Evolutionary conservation across 2,113 vertebrate genomes (phyloP), one percentile per base, ranked within the genome.

Genomic region (Peromyscus maniculatus): DNA sequence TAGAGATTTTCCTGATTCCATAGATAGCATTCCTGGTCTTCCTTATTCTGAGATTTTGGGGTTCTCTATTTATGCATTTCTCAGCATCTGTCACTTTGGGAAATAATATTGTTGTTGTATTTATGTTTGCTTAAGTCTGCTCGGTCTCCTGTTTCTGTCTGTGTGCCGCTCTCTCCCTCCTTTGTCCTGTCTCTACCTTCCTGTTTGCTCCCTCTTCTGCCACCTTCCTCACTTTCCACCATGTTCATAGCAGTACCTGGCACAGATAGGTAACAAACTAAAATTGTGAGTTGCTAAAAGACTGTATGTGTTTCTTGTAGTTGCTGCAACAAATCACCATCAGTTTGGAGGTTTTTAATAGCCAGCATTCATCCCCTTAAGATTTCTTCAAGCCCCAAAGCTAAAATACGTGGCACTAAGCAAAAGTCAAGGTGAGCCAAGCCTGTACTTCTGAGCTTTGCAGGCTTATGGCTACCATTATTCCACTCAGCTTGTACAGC

Each of bases 131-230:
- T n/a, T 67, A 43, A n/a, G 49, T 12, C 55, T 69, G 2, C 9
- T 74, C 11, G 74, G 55, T n/a, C 62, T 92, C 59, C 66, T 80
- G 39, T 12, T 55, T 49, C 49, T 93, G 2, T 72, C 49, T 9
- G 71, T 4, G n/a, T 17, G 7, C 7, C 24, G 17, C 13, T 15
- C 24, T 31, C 57, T 7, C 31, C 3, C 11, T 19, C 15, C 7
- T 9, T 43, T 24, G 21, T 11, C 5, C 5, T 77, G 7, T 33
- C 24, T 49, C 11, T 43, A 1, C 28, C 12, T 67, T 6, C 77
- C 2, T 4, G 17, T 55, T 64, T 31, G 57, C 4, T 12, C 31
- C 4, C 6, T 4, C 6, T 11, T 26, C 7, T 4, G 0, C 10
- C 26, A 15, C 4, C 43, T 74, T 7, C 46, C 7, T 13, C 16